Base-by-base conservation (phyloP, 2,888 invertebrate species). In the Platycheirus albimanus region DNA sequence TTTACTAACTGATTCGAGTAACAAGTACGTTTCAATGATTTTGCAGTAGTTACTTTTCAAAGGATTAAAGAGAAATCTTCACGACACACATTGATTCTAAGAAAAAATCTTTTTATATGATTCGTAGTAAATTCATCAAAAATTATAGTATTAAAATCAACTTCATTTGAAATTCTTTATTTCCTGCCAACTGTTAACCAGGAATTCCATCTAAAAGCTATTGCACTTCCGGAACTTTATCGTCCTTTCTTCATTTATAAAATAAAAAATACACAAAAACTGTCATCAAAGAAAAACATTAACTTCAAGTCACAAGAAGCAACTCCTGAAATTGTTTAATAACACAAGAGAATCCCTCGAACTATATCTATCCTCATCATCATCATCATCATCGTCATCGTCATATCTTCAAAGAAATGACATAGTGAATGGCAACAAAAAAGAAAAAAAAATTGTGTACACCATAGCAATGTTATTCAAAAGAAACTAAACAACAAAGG, bases 351-450 rank as follows among this genome's bases (percentile, higher is more conserved):
- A 45, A 17, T 30, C 30, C n/a, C 38, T 61, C 41, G 24, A 58
- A 58, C 24, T 58, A 10, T 3, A 33, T n/a, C 30, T 52, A 47
- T 20, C 17, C 13, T 28, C 28, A 0, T 7, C 2, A 2, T n/a
- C 10, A 4, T 24, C 3, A 2, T 13, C 49, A 10, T 28, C 13
- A 6, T 28, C 1, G 20, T 17, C 24, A 6, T 61, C 61, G 3
- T 1, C 41, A 2, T 28, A 4, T 19, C 19, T 19, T 30, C 28
- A 19, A 30, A 17, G 30, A 19, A 43, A 43, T 61, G 61, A 45
- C 43, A 61, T n/a, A 61, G 43, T 61, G 30, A 61, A 61, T 61
- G 45, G n/a, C n/a, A n/a, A n/a, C n/a, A n/a, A n/a, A n/a, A n/a
- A n/a, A n/a, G n/a, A n/a, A n/a, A n/a, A n/a, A n/a, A 61, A 45